Evolutionary conservation across 2,888 invertebrate genomes (phyloP), one percentile per base, ranked within the genome.

Genomic region (Sipha maydis): DNA sequence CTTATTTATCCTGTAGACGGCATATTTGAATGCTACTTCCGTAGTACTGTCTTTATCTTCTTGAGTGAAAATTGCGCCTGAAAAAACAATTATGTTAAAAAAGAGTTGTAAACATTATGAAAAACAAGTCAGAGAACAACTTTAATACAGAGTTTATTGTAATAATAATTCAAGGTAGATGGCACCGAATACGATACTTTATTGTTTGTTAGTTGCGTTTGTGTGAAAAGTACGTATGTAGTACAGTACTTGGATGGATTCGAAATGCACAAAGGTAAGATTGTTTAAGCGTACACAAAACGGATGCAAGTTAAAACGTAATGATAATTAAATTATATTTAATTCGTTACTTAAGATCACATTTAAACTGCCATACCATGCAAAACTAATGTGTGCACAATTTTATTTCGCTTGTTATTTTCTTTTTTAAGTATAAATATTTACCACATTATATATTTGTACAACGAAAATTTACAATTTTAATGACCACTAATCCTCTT

Each of bases 1-100:
- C 91, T 97, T 96, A 93, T 98, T 98, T 91, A 98, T 96, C 90
- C 96, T 94, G 92, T 98, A 97, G 25, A 98, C 97, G 14, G 98
- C 98, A 93, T 97, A 98, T 91, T 97, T 97, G 93, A 98, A 98
- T 1, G 98, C 97, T 90, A 97, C 93, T 92, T 98, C 97, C 0
- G 96, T 94, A 90, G 96, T 96, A 90, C 96, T 96, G 90, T 97
- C 96, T 90, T 96, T 95, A 90, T 96, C 95, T 91, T 98, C 97
- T 91, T 97, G 97, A 0, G 96, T 96, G 92, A 98, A 98, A 90
- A 98, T 96, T 76, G 97, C 98, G 91, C 97, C 98, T 98, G 93
- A 1, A 94, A 93, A 79, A 91, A 71, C 31, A 25, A 84, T 61
- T n/a, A 54, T 84, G 67, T 28, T 67, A 82, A 67, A 69, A 76